Conservation (phyloP, 2,888 invertebrate species). For the Hirtodrosophila alboralis region DNA sequence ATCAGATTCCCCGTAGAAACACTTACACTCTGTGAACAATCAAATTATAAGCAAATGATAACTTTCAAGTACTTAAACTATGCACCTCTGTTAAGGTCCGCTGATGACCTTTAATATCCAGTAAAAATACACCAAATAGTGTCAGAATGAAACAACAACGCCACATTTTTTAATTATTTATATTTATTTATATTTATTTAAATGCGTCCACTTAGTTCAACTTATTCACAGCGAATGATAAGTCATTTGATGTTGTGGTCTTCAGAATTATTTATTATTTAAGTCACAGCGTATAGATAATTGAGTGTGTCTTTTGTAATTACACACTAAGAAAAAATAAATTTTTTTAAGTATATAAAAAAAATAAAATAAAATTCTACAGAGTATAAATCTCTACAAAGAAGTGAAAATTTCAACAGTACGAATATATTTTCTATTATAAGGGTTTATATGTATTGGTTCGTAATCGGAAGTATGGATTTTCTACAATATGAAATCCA, state of each 20-base stretch:
- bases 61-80: not conserved
- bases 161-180: no score
- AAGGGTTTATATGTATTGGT: no score
- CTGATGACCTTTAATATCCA: not conserved
- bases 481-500: no score
- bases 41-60: not conserved
- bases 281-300: conserved; percentile 12
- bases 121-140: not conserved
- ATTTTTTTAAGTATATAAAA: no score
- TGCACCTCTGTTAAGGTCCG: conserved; percentile 5
- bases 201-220: conserved; percentile 18
- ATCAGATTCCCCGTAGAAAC: no score
- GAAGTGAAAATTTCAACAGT: no score
- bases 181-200: conserved; percentile 1
- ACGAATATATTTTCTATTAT: no score
- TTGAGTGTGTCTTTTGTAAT: not conserved
- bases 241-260: conserved; percentile 17
- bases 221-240: conserved; percentile 19
- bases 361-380: no score
- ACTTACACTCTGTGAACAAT: not conserved
- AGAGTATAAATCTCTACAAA: no score
- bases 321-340: no score
- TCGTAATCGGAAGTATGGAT: no score
- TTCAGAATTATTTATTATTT: not conserved
- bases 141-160: conserved; percentile 5